Conservation (phyloP, 2,888 invertebrate genomes). For the Podotricha telesiphe region DNA sequence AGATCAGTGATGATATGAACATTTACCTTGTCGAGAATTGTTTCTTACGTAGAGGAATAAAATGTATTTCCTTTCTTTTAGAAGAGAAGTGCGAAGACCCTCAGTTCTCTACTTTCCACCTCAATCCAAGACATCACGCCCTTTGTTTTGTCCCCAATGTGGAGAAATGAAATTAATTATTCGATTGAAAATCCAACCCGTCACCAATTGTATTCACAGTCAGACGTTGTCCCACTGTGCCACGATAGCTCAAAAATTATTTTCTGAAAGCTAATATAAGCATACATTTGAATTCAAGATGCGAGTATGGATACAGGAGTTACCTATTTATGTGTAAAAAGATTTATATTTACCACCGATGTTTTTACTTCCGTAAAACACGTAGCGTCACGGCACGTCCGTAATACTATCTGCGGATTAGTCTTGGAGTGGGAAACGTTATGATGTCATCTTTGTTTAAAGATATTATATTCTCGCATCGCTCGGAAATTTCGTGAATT, state of each 20-base stretch:
- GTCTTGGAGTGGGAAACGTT: conserved; percentile 38
- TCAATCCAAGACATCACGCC: too few species aligned
- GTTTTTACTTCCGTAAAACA: conserved; percentile 9
- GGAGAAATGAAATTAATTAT: too few species aligned
- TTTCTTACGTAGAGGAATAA: background rate
- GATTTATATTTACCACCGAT: background rate
- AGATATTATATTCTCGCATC: conserved; percentile 52
- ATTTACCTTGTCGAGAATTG: background rate
- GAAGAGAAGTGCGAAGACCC: too few species aligned
- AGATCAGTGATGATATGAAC: conserved; percentile 4
- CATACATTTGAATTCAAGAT: conserved; percentile 9
- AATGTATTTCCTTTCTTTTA: too few species aligned
- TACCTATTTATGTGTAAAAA: background rate
- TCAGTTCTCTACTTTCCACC: too few species aligned
- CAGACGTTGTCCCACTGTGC: too few species aligned
- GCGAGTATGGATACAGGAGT: conserved; percentile 3
- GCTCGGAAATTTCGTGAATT: conserved; percentile 51
- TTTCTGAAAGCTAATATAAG: background rate
- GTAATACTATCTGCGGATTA: conserved; percentile 38
- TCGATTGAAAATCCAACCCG: too few species aligned
- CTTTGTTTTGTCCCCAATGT: too few species aligned
- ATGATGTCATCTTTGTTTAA: conserved; percentile 43
- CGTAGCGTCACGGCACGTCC: conserved; percentile 21
- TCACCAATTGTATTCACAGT: too few species aligned
- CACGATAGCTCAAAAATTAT: background rate